Percentiles rank a stretch among this genome's conserved stretches.
These are phyloP conservation scores for Campaea margaritaria DNA, from an alignment of 2,888 invertebrate species.

Conservation along the genomic window DNA sequence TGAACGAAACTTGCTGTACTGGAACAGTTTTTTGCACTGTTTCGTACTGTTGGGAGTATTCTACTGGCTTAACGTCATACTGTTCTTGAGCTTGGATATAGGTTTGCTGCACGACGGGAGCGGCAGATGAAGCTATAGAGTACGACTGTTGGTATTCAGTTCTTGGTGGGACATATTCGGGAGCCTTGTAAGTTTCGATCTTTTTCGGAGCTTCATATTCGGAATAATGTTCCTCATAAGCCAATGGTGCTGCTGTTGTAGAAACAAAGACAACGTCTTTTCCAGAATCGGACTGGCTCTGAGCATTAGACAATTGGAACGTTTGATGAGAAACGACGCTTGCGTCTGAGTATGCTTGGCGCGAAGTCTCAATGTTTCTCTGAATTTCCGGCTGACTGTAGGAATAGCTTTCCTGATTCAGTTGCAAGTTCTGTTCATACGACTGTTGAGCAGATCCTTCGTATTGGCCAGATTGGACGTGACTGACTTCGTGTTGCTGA, in stretches of 20 bases:
- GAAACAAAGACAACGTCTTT: slow-evolving; percentile 67
- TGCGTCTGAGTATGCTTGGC: slow-evolving; percentile 70
- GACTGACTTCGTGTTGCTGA: slow-evolving; percentile 64
- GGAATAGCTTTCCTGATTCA: slow-evolving; percentile 61
- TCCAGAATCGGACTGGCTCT: slow-evolving; percentile 55
- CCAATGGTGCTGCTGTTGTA: slow-evolving; percentile 68
- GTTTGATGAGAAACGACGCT: slow-evolving; percentile 75
- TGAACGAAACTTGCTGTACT: slow-evolving; percentile 55
- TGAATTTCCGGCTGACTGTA: slow-evolving; percentile 77
- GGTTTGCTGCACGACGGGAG: slow-evolving; percentile 62
- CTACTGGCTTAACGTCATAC: slow-evolving; percentile 56
- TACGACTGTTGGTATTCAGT: slow-evolving; percentile 62
- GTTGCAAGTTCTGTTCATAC: slow-evolving; percentile 55
- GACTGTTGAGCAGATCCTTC: slow-evolving; percentile 53
- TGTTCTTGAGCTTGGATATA: slow-evolving; percentile 58
- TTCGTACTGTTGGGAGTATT: slow-evolving; percentile 54
- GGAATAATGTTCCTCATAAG: slow-evolving; percentile 73
- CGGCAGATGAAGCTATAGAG: slow-evolving; percentile 57
- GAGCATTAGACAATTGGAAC: slow-evolving; percentile 58
- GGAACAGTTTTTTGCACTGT: slow-evolving; percentile 47
- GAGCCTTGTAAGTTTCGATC: slow-evolving; percentile 58
- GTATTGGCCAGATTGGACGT: slow-evolving; percentile 60
- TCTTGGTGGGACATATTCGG: slow-evolving; percentile 63
- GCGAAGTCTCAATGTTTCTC: slow-evolving; percentile 60
- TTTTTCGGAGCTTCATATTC: slow-evolving; percentile 65